Conservation (phyloP, 2,797 vertebrate genomes). For the Enteromius fasciolatus region DNA sequence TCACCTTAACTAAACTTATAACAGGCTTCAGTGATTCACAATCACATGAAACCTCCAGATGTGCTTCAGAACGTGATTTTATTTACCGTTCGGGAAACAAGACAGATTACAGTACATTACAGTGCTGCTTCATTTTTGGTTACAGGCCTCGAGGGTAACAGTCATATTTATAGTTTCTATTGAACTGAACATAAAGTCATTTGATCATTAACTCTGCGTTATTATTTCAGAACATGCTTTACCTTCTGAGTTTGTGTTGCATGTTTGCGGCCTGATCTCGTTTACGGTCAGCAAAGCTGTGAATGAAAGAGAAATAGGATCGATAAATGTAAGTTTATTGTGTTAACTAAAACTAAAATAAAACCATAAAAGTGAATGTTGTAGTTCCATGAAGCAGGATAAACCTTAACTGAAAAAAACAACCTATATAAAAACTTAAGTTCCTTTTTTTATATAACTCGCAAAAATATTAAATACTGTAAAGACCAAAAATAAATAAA, state of each 20-base stretch:
- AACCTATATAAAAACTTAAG: neutral
- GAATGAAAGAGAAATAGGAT: conserved; percentile 4
- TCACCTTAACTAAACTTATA: neutral
- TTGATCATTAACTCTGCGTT: neutral
- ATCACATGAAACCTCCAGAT: conserved; percentile 6
- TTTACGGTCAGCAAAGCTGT: conserved; percentile 17
- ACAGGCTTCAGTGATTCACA: neutral
- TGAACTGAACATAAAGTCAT: neutral
- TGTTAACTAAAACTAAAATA: neutral
- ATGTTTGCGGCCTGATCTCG: neutral
- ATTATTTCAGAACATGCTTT: neutral
- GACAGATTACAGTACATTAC: neutral
- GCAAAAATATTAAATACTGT: too few species aligned
- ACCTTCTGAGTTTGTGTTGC: neutral
- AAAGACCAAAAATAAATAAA: too few species aligned
- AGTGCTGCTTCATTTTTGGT: neutral
- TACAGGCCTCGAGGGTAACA: neutral
- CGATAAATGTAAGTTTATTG: neutral
- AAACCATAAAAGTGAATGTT: neutral
- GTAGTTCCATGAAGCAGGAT: neutral
- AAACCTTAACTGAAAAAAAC: neutral
- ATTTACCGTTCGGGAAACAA: neutral
- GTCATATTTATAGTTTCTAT: neutral
- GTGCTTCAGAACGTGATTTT: neutral
- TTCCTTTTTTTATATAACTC: neutral